These are phyloP conservation scores for Neofelis nebulosa DNA, from an alignment of 2,113 vertebrate species.

Conservation along the genomic window DNA sequence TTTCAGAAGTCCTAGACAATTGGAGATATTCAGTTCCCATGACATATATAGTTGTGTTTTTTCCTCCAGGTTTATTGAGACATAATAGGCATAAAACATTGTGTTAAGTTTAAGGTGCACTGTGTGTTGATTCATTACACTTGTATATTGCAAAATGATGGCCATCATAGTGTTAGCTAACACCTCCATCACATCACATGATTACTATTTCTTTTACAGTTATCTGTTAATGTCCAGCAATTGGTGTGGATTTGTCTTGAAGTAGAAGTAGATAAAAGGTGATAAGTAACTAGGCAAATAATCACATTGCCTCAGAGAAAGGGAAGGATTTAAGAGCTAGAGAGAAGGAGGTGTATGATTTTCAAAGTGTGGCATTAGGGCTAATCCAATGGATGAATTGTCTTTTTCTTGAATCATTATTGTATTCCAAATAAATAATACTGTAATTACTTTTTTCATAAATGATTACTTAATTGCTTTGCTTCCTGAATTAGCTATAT, in stretches of 20 bases:
- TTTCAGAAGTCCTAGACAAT: constrained; percentile 56
- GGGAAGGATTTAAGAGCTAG: constrained; percentile 65
- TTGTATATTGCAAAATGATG: neutral
- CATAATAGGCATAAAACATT: neutral
- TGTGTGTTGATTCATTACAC: neutral
- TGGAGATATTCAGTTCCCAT: constrained; percentile 64
- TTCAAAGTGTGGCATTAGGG: constrained; percentile 68
- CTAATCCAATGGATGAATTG: constrained; percentile 65
- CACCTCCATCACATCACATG: neutral
- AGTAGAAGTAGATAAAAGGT: constrained; percentile 67
- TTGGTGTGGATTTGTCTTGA: constrained; percentile 45
- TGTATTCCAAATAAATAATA: constrained; percentile 70
- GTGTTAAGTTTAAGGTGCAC: neutral
- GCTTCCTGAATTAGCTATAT: constrained; percentile 67
- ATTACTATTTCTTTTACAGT: neutral
- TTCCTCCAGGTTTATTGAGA: neutral
- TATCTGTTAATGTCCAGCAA: constrained; percentile 42
- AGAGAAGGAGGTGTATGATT: constrained; percentile 65
- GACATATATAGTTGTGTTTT: constrained; percentile 54
- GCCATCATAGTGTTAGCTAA: neutral
- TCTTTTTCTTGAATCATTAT: neutral
- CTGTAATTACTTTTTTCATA: constrained; percentile 66
- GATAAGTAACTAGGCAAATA: constrained; percentile 76
- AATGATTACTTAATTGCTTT: constrained; percentile 70
- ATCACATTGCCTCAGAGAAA: constrained; percentile 57